A percentile compares a stretch with the other conserved stretches of the same genome.
These are phyloP conservation scores for Antennarius maculatus DNA, from an alignment of 2,797 vertebrate species.

Conservation along the genomic window DNA sequence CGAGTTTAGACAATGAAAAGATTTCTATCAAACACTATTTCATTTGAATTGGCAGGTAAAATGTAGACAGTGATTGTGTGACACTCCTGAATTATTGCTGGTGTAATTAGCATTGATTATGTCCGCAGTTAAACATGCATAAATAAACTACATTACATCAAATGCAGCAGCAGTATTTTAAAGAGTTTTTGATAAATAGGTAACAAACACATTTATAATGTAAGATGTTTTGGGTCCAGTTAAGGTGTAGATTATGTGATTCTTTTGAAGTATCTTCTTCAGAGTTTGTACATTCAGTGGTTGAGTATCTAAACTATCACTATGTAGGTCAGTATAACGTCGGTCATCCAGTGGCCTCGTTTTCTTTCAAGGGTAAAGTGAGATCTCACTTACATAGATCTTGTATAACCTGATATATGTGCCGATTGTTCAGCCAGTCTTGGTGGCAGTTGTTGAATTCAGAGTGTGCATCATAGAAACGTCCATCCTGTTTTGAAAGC, in stretches of 20 bases:
- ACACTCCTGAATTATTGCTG: no score
- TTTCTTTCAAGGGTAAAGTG: slow-evolving; percentile 8
- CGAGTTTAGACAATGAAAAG: no score
- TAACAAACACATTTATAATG: no score
- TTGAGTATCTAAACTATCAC: not conserved
- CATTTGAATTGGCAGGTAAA: no score
- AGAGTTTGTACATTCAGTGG: not conserved
- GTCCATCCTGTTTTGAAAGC: slow-evolving; percentile 32
- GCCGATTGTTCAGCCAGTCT: not conserved
- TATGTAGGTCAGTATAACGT: not conserved
- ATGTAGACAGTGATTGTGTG: no score
- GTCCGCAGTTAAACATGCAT: no score
- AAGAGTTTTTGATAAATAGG: no score
- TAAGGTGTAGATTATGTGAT: not conserved
- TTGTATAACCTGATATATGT: slow-evolving; percentile 32
- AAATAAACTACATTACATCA: no score
- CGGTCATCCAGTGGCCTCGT: slow-evolving; percentile 7
- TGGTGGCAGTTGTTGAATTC: slow-evolving; percentile 24
- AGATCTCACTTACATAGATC: slow-evolving; percentile 31
- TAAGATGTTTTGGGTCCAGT: not conserved
- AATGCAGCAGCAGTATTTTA: no score
- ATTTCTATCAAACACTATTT: no score
- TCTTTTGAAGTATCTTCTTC: not conserved
- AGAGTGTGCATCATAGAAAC: slow-evolving; percentile 28
- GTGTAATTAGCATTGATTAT: no score